A percentile compares a stretch with the other conserved stretches of the same genome.
phyloP scores from a whole-genome alignment of 2,888 invertebrate genomes.

The Trachelus iudaicus region DNA sequence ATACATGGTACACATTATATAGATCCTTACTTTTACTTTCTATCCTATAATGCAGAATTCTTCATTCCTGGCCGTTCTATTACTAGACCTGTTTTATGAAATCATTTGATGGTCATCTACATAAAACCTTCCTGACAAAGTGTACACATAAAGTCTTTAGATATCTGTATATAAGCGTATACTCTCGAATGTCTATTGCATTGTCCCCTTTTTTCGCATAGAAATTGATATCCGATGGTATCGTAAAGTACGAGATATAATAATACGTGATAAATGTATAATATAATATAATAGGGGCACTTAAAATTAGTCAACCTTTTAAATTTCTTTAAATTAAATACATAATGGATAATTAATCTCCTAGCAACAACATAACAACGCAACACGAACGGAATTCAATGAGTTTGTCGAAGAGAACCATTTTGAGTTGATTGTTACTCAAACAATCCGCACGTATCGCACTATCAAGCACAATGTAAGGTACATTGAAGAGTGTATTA shows the following conservation, averaged over 20 bases:
- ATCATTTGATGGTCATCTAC: not conserved
- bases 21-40: not conserved
- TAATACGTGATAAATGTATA: not conserved
- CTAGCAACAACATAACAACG: not conserved
- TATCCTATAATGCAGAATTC: not conserved
- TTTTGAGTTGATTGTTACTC: not conserved
- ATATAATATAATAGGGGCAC: not conserved
- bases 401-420: not conserved
- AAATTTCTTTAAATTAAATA: not conserved
- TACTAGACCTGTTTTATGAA: not conserved
- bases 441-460: not conserved
- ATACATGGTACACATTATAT: not conserved
- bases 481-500: not conserved
- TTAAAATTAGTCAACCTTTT: slow-evolving; percentile 3
- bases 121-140: not conserved
- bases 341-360: not conserved
- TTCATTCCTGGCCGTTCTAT: not conserved
- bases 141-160: not conserved
- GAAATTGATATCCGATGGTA: not conserved
- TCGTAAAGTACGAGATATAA: not conserved
- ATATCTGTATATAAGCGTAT: not conserved
- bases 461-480: not conserved
- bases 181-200: not conserved
- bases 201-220: not conserved
- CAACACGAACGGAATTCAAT: not conserved